Percentiles rank a stretch among this genome's conserved stretches.
Evolutionary conservation across 2,797 vertebrate species (phyloP).

Genomic region (Neosalanx taihuensis): DNA sequence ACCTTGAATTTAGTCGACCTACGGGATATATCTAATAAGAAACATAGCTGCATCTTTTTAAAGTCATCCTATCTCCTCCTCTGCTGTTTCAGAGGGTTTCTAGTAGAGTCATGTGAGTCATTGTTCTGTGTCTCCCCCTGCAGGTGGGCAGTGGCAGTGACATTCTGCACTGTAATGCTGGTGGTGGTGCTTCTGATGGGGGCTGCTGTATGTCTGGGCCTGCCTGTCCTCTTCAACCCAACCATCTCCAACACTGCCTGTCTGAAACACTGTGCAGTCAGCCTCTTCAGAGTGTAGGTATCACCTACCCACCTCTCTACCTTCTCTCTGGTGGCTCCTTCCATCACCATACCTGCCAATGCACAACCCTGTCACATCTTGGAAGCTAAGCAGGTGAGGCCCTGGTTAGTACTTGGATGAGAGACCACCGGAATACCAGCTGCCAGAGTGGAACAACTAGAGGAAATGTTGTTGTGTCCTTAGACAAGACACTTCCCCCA

Average conservation of each 20-base stretch:
- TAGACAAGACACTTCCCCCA: too few species aligned
- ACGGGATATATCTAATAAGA: too few species aligned
- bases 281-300: slow-evolving; percentile 75
- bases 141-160: slow-evolving; percentile 71
- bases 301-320: background rate
- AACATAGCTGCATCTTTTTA: too few species aligned
- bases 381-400: too few species aligned
- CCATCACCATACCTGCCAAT: too few species aligned
- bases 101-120: background rate
- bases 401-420: too few species aligned
- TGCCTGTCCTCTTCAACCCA: slow-evolving; percentile 55
- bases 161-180: slow-evolving; percentile 71
- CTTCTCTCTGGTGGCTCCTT: background rate
- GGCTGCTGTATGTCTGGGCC: slow-evolving; percentile 69
- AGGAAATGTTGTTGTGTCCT: too few species aligned
- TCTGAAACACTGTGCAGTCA: slow-evolving; percentile 63
- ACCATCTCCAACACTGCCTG: slow-evolving; percentile 56
- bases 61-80: background rate
- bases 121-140: background rate
- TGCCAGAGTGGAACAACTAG: too few species aligned
- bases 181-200: slow-evolving; percentile 69
- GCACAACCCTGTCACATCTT: too few species aligned
- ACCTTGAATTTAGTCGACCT: too few species aligned
- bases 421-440: too few species aligned
- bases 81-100: background rate